Conservation (phyloP, 23 tunicate species). For the Botrylloides violaceus region DNA sequence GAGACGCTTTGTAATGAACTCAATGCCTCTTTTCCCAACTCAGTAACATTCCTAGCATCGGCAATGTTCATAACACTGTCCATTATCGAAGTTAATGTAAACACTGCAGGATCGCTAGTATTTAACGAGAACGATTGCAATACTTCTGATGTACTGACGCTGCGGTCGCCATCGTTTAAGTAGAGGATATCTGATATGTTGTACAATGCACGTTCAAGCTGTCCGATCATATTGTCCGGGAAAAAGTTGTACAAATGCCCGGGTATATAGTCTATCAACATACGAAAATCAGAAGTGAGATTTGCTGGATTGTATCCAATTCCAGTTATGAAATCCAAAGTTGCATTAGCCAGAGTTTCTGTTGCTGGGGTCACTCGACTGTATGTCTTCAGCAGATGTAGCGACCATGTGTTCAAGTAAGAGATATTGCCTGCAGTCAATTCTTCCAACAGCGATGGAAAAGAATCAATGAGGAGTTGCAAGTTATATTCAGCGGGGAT, state of each 20-base stretch:
- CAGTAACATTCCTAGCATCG: neutral
- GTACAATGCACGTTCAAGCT: neutral
- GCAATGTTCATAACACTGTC: neutral
- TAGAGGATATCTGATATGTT: conserved; percentile 8
- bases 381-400: neutral
- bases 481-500: neutral
- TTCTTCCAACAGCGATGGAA: neutral
- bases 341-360: conserved; percentile 1
- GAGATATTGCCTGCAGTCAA: conserved; percentile 8
- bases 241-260: conserved; percentile 11
- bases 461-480: neutral
- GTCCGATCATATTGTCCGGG: neutral
- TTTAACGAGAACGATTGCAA: neutral
- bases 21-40: neutral
- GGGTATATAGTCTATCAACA: conserved; percentile 1
- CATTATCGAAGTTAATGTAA: neutral
- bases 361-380: conserved; percentile 12
- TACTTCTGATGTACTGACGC: neutral
- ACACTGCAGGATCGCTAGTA: neutral
- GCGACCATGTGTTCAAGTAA: conserved; percentile 2
- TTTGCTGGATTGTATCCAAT: neutral
- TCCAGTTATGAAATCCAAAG: neutral
- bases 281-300: conserved; percentile 14
- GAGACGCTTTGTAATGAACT: neutral
- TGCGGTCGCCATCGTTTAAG: neutral